Evolutionary conservation across 2,797 vertebrate genomes (phyloP), one percentile per base, ranked within the genome.

Genomic region (Sardinella longiceps): DNA sequence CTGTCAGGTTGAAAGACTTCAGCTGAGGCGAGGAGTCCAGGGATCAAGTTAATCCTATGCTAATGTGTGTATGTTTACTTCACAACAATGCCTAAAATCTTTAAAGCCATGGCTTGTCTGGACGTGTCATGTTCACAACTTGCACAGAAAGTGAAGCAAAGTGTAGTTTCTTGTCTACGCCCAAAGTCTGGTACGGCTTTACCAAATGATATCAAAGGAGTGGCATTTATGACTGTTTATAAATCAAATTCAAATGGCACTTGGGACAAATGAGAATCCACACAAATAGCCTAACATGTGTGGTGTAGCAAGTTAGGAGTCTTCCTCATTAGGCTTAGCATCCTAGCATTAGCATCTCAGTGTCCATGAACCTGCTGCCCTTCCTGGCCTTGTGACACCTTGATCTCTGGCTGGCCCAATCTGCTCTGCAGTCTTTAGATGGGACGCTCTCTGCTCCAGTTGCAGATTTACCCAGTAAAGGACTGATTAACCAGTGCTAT

Each of bases 401-500:
- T 77, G 37, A 77, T 77, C 33, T 77, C 23, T 77, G 70, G 6
- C 70, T 77, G 70, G 37, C 28, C 70, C 23, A 18, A 1, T 77
- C 37, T 20, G 37, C 5, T 77, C 37, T 20, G 39, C 33, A 18
- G 37, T 3, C 18, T 43, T 43, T 39, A 23, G 70, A 23, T 77
- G 37, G 9, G 15, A 18, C 6, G 12, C 11, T 37, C 63, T 30
- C 30, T 0, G 63, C 12, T 37, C 14, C 30, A 33, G 63, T 70
- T 70, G 63, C 63, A 70, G 30, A 70, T 70, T 70, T 15, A 70
- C 28, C 70, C 37, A 2, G 37, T 33, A 39, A 43, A 2, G 33
- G 70, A 77, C 46, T 81, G 46, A 50, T 81, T 81, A 50, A 81
- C 80, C 25, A 10, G 14, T 25, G n/a, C n/a, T 60, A 25, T 60